phyloP scores from a whole-genome alignment of 1,140 invertebrate genomes.

The Danaus plexippus region DNA sequence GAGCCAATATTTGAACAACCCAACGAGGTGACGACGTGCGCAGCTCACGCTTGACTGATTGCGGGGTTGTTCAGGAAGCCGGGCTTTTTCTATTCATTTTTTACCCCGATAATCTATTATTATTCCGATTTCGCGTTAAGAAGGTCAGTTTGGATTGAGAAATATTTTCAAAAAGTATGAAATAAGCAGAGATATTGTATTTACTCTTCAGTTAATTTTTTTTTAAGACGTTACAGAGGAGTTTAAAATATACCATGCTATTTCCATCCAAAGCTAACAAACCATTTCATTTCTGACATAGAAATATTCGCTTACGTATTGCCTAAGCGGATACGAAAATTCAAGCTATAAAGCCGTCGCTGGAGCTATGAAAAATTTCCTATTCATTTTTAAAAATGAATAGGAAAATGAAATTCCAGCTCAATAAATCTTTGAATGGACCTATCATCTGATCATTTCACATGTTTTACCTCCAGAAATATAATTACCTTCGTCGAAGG shows the following conservation, averaged over 20 bases:
- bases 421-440: conserved; percentile 29
- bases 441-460: conserved; percentile 29
- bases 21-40: conserved; percentile 33
- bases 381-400: conserved; percentile 1
- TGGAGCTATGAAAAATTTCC: conserved; percentile 3
- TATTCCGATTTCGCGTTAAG: neutral
- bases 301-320: conserved; percentile 2
- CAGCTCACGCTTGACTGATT: conserved; percentile 27
- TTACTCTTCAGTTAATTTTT: no score
- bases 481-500: conserved; percentile 52
- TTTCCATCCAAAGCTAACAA: no score
- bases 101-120: conserved; percentile 12
- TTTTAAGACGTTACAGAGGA: no score
- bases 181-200: neutral
- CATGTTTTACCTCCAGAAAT: conserved; percentile 21
- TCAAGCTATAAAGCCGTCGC: conserved; percentile 5
- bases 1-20: conserved; percentile 38
- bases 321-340: conserved; percentile 3
- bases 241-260: no score
- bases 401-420: conserved; percentile 12
- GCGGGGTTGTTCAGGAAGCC: conserved; percentile 18
- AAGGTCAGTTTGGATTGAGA: neutral
- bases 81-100: conserved; percentile 9
- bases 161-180: conserved; percentile 1
- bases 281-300: neutral